These are phyloP conservation scores for Cliona cf. orientalis DNA, from an alignment of 37 sponge, comb jelly and placozoan genomes.

Conservation along the genomic window DNA sequence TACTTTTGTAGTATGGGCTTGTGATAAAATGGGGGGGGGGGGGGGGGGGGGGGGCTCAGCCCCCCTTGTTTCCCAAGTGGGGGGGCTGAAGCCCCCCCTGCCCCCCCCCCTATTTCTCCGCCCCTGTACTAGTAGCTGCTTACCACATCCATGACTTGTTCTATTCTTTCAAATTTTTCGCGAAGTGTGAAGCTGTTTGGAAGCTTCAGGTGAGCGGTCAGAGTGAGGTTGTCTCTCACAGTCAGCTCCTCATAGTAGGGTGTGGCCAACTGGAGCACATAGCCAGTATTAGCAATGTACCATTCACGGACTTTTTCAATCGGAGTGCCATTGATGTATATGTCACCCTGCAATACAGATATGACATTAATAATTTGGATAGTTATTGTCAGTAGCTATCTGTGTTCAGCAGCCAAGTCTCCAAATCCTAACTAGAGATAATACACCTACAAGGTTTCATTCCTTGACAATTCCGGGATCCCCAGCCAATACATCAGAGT, in stretches of 20 bases:
- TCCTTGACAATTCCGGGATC: no score
- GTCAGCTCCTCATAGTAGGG: slow-evolving; percentile 79
- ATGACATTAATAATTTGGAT: neutral
- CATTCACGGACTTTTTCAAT: slow-evolving; percentile 51
- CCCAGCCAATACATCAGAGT: no score
- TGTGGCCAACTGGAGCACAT: slow-evolving; percentile 71
- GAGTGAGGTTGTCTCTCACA: slow-evolving; percentile 71
- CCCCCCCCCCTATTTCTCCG: no score
- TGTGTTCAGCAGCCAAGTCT: neutral
- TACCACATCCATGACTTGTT: slow-evolving; percentile 72
- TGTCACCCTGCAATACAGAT: slow-evolving; percentile 50
- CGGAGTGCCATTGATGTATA: slow-evolving; percentile 64
- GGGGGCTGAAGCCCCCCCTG: no score
- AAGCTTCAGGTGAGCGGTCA: slow-evolving; percentile 66
- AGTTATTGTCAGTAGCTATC: neutral
- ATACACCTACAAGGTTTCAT: no score
- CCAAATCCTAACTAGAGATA: no score
- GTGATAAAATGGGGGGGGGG: no score
- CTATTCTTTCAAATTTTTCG: slow-evolving; percentile 60
- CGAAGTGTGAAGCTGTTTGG: slow-evolving; percentile 16
- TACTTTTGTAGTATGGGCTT: no score
- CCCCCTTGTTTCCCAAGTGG: no score
- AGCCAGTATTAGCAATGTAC: slow-evolving; percentile 73
- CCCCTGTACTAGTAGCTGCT: neutral
- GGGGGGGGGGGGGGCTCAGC: no score